Evolutionary conservation across 2,113 vertebrate species (phyloP), one percentile per base, ranked within the genome.

Genomic region (Neogobius melanostomus): DNA sequence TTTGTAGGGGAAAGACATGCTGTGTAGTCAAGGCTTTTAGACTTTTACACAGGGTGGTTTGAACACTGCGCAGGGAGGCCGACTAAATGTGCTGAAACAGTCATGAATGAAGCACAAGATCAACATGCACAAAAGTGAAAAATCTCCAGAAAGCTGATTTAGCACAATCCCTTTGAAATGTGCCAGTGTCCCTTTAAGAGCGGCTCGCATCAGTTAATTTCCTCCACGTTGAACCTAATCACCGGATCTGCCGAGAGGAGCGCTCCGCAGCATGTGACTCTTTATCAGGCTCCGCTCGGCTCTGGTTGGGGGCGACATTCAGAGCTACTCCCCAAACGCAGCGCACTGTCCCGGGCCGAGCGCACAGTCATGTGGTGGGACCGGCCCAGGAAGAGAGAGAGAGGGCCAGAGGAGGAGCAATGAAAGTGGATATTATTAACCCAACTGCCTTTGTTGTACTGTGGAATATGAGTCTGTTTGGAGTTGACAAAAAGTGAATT

Each of bases 201-300:
- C 51, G 62, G 53, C 59, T 43, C 60, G 74, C 69, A 87, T 81
- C 66, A 28, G 74, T 75, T 75, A 73, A 81, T 81, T 82, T 78
- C 79, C 70, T 87, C 78, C 64, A 70, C 69, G 71, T 81, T 78
- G 62, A 81, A 89, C 72, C 76, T 72, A 83, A 91, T 88, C 90
- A 90, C 86, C 77, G 71, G 86, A 87, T 91, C 87, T 86, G 83
- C 88, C 69, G 64, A 87, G 79, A 89, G 87, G 87, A 89, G 82
- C 74, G 85, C 83, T 88, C 80, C 48, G 2, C 68, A 88, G 82
- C 88, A 91, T 89, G 88, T 91, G 88, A 91, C 89, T 78, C 77
- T 86, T 89, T 83, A 89, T 87, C 87, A 88, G 87, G 47, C 79
- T 83, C 66, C 72, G 72, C 81, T 77, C 73, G 67, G 52, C 68